Base-by-base conservation (phyloP, 2,797 vertebrate genomes). In the Chrysocyon brachyurus region DNA sequence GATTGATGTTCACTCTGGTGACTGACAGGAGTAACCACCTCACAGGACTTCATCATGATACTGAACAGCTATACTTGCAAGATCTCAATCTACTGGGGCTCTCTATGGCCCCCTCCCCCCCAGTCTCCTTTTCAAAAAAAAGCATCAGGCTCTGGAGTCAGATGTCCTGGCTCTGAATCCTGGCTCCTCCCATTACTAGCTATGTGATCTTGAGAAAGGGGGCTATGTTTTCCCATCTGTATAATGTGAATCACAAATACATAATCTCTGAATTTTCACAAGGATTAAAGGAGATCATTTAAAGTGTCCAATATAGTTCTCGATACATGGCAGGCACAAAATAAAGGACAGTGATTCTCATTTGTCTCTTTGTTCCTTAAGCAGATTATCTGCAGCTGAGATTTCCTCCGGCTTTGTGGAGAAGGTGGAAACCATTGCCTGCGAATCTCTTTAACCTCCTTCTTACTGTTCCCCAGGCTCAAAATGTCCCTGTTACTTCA, bases 391-490 rank as follows among this genome's bases (percentile, higher is more conserved):
- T 78, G 78, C 46, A 73, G 19, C 10, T 31, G 86, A 81, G 66
- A 85, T 82, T 54, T 73, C 22, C 66, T 92, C 66, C 17, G 73
- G 82, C 56, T 95, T 46, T 14, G 63, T 21, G 0, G 22, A 73
- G 66, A 78, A 84, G 33, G 40, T 31, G 2, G 83, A 90, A 31
- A 75, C 40, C 64, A 68, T 0, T 5, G 12, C 6, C 2, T 1
- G 22, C 0, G 0, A 40, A 26, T 59, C 15, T 70, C 72, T 68
- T 73, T 61, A 56, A 24, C 56, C 36, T 14, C 59, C 77, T 90
- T 59, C 91, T 94, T 77, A 59, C 54, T 31, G 63, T 61, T 33
- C 26, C n/a, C 1, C 36, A 91, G 64, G n/a, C 36, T 93, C 95
- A 70, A 68, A 70, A 83, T 0, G 4, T 31, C 68, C 93, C 63